Evolutionary conservation across 1,140 invertebrate species (phyloP).

Genomic region (Aethina tumida): DNA sequence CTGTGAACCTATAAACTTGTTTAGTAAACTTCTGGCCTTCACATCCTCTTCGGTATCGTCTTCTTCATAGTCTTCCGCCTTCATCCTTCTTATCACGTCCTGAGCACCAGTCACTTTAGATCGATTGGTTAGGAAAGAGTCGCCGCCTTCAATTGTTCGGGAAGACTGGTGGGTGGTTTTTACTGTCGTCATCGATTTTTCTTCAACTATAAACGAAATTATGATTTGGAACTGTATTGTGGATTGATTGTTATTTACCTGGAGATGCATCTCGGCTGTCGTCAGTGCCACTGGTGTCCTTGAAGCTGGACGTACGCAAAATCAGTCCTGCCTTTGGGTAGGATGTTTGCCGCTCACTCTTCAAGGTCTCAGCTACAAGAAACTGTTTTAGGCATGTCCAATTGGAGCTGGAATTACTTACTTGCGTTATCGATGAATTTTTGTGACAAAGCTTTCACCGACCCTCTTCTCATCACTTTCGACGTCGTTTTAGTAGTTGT

Average conservation of each 20-base stretch:
- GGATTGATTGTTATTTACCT: conserved; percentile 18
- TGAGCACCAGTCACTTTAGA: conserved; percentile 58
- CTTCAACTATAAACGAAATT: background rate
- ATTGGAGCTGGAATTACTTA: conserved; percentile 31
- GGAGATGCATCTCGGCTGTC: conserved; percentile 20
- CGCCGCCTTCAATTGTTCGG: conserved; percentile 8
- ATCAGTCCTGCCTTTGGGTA: conserved; percentile 59
- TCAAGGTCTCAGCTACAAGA: conserved; percentile 40
- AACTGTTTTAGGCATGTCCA: background rate
- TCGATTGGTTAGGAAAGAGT: conserved; percentile 55
- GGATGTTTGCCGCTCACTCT: conserved; percentile 38
- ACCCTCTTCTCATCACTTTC: conserved; percentile 50
- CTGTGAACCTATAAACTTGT: conserved; percentile 69
- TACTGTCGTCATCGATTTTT: background rate
- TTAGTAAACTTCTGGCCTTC: conserved; percentile 61
- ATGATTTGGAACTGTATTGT: background rate
- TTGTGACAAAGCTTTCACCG: conserved; percentile 60
- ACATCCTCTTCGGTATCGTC: conserved; percentile 53
- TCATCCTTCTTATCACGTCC: conserved; percentile 64
- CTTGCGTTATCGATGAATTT: conserved; percentile 61
- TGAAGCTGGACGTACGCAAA: conserved; percentile 49
- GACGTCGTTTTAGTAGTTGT: conserved; percentile 29
- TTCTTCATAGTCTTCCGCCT: conserved; percentile 38
- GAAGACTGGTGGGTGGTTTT: background rate
- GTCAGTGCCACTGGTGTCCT: conserved; percentile 34